Evolutionary conservation across 2,797 vertebrate species (phyloP).

Genomic region (Enteromius radiatus): DNA sequence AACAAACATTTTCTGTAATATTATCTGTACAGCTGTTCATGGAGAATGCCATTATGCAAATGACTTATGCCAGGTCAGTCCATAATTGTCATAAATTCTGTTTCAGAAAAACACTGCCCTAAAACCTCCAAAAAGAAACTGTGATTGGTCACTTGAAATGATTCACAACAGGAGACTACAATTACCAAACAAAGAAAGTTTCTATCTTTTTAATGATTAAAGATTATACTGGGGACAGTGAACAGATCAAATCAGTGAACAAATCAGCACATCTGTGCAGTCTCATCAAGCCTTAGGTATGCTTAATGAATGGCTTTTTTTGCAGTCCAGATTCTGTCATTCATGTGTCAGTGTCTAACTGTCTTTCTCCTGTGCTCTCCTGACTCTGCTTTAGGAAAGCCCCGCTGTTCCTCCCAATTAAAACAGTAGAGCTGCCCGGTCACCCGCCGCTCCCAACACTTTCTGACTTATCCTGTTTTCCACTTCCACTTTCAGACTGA

Average conservation of each 20-base stretch:
- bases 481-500: slow-evolving; percentile 20
- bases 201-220: slow-evolving; percentile 7
- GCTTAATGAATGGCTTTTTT: slow-evolving; percentile 28
- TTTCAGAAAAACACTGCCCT: not conserved
- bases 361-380: slow-evolving; percentile 11
- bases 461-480: slow-evolving; percentile 31
- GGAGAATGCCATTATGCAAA: not conserved
- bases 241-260: not conserved
- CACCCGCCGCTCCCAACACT: slow-evolving; percentile 52
- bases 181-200: not conserved
- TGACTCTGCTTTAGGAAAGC: slow-evolving; percentile 58
- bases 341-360: slow-evolving; percentile 11
- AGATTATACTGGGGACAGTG: not conserved
- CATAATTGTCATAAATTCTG: not conserved
- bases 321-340: slow-evolving; percentile 35
- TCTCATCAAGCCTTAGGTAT: slow-evolving; percentile 22
- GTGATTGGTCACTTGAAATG: not conserved
- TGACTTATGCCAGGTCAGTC: not conserved
- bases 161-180: not conserved
- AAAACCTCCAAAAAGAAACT: not conserved
- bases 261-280: not conserved
- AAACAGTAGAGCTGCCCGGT: slow-evolving; percentile 38
- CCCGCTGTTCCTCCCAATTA: slow-evolving; percentile 65
- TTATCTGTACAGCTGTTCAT: not conserved
- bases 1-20: not conserved